Conservation (phyloP, 2,113 vertebrate species). For the Dipodomys spectabilis region DNA sequence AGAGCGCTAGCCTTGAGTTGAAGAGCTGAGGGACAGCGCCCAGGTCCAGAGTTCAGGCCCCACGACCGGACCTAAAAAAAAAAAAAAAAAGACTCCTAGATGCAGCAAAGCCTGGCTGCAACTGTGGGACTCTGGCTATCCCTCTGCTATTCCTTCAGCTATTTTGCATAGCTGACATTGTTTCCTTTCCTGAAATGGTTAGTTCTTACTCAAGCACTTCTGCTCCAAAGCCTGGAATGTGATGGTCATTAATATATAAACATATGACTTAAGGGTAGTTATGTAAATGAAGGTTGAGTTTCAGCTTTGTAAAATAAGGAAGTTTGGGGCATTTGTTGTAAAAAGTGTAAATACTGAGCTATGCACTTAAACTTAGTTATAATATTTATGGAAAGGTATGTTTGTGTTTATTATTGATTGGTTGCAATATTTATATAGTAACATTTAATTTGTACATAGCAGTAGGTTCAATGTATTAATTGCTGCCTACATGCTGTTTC, state of each 20-base stretch:
- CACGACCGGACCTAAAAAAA: no score
- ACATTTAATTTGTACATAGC: neutral
- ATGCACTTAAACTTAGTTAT: neutral
- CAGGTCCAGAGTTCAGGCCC: no score
- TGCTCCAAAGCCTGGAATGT: neutral
- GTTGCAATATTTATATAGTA: neutral
- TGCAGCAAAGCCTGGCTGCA: neutral
- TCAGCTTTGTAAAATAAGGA: neutral
- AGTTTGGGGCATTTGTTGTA: neutral
- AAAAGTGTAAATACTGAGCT: neutral
- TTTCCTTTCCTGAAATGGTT: neutral
- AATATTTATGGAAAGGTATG: no score
- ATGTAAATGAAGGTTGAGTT: neutral
- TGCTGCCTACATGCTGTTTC: neutral
- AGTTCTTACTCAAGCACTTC: neutral
- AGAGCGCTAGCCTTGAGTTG: no score
- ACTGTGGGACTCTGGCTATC: fast-evolving
- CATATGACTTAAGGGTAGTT: neutral
- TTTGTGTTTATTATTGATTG: no score
- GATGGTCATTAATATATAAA: neutral
- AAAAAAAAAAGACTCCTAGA: neutral
- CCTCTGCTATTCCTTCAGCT: neutral
- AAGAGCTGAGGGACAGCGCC: no score
- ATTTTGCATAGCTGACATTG: neutral
- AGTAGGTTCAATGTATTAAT: neutral